phyloP scores from a whole-genome alignment of 2,797 vertebrate genomes.

The Argya squamiceps region DNA sequence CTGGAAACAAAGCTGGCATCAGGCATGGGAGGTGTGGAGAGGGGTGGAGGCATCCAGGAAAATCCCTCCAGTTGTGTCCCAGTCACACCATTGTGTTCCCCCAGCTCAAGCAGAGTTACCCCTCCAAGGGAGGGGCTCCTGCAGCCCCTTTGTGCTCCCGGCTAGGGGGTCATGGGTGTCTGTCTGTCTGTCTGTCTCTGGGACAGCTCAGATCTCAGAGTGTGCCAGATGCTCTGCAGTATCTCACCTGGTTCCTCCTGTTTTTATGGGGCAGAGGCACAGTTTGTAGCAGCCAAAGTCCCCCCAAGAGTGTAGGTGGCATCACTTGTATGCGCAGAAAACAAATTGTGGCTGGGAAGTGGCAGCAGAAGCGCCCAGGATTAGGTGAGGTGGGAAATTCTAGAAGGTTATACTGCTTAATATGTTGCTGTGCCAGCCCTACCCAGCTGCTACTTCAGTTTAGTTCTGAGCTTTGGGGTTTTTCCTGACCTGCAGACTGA shows the following conservation, averaged over 20 bases:
- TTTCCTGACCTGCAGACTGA: background rate
- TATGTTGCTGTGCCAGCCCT: background rate
- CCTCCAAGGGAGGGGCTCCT: background rate
- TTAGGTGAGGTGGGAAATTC: background rate
- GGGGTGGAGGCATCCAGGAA: background rate
- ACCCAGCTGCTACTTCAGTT: background rate
- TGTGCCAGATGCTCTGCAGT: background rate
- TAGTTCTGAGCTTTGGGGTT: background rate
- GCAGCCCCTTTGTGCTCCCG: accelerated
- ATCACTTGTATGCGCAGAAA: background rate
- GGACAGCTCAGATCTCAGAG: background rate
- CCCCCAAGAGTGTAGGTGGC: background rate
- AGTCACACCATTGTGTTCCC: background rate
- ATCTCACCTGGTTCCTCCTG: background rate
- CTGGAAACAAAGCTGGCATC: background rate
- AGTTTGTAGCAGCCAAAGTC: background rate
- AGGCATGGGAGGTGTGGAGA: background rate
- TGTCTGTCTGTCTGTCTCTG: background rate
- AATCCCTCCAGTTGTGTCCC: accelerated
- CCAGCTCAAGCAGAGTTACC: background rate
- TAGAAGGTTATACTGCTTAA: background rate
- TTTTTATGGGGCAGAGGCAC: background rate
- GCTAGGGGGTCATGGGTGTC: accelerated
- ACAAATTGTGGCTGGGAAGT: background rate
- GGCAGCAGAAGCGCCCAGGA: accelerated